These are phyloP conservation scores for Triplophysa siluroides DNA, from an alignment of 2,113 vertebrate species.

Conservation along the genomic window DNA sequence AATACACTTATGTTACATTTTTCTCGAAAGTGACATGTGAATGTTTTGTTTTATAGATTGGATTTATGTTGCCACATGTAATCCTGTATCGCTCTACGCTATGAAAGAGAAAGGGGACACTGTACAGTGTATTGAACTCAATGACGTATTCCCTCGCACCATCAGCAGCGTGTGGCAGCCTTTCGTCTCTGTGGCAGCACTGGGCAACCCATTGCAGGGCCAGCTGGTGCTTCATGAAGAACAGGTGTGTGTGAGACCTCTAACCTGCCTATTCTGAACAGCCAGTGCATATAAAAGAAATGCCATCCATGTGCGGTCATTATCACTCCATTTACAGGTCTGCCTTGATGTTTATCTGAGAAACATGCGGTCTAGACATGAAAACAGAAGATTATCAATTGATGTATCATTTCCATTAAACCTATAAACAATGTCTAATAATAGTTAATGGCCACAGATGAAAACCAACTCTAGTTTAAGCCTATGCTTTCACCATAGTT, in stretches of 20 bases:
- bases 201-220: slow-evolving; percentile 85
- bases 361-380: neutral
- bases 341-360: neutral
- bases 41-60: slow-evolving; percentile 59
- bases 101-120: slow-evolving; percentile 77
- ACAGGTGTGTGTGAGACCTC: slow-evolving; percentile 75
- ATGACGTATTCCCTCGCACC: slow-evolving; percentile 88
- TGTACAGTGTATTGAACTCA: slow-evolving; percentile 83
- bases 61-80: slow-evolving; percentile 86
- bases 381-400: slow-evolving; percentile 18
- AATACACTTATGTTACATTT: neutral
- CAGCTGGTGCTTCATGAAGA: slow-evolving; percentile 95
- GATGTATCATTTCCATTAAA: slow-evolving; percentile 21
- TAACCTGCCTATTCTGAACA: neutral
- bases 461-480: neutral
- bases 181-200: slow-evolving; percentile 83
- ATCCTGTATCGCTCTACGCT: slow-evolving; percentile 87
- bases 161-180: slow-evolving; percentile 87
- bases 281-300: neutral
- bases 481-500: neutral
- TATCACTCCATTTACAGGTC: neutral
- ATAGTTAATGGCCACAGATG: slow-evolving; percentile 12
- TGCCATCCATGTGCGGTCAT: neutral
- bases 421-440: neutral
- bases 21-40: neutral